Base-by-base conservation (phyloP, 1,140 invertebrate species). In the Diploscapter pachys region DNA sequence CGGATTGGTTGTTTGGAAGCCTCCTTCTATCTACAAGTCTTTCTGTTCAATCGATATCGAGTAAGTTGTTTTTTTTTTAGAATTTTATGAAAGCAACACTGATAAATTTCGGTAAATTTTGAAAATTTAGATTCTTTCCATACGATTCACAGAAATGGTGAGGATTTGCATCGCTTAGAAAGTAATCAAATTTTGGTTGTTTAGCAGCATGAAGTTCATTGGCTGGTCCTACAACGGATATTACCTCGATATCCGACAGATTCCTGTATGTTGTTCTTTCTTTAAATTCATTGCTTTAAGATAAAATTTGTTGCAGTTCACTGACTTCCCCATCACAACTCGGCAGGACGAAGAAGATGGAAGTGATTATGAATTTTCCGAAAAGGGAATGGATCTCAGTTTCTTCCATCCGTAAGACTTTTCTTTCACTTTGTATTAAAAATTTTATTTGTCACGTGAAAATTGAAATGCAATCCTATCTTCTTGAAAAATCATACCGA, bases 141-240 rank as follows among this genome's bases (percentile, higher is more conserved):
- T 90, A 90, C 81, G 95, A 97, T 87, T 91, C 94, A 86, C 95
- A 98, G 31, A 31, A 31, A 31, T 31, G 31, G 31, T 31, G 31
- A 31, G 31, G 31, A 31, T 31, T 31, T 31, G 31, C 1, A 31
- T 31, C 31, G 31, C 31, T 31, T 31, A 31, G 31, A 31, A 31
- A 31, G 31, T 31, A 31, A 31, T 31, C 31, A 31, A 31, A 31
- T 31, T 31, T 31, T 31, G 31, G 1, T 31, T 31, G 86, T 92
- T 92, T 51, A 98, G 95, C 87, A 92, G 93, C 86, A 94, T 98
- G 92, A 95, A 95, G 87, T 97, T 98, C 84, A 96, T 95, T 6
- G 96, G 93, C 0, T 99, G 96, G 96, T 95, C 94, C 3, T 98
- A 98, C 86, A 95, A 98, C 85, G 94, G 94, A 63, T 92, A 92